phyloP scores from a whole-genome alignment of 2,113 vertebrate species.

The Siniperca chuatsi region DNA sequence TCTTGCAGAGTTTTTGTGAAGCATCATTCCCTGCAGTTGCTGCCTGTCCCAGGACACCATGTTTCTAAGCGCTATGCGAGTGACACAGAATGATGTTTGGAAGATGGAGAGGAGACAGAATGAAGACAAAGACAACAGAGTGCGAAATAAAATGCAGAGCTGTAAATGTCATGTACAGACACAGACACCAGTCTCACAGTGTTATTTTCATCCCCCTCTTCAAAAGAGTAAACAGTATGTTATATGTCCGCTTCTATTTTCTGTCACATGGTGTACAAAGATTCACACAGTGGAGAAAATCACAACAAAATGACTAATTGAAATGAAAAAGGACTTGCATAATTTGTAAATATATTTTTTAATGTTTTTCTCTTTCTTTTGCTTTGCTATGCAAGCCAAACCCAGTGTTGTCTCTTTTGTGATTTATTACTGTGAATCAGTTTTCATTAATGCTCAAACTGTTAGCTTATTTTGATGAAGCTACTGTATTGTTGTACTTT shows the following conservation, averaged over 20 bases:
- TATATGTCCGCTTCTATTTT: conserved; percentile 75
- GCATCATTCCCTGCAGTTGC: conserved; percentile 49
- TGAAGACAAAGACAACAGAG: conserved; percentile 47
- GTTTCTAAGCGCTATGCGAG: conserved; percentile 68
- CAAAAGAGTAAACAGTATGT: conserved; percentile 73
- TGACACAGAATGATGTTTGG: conserved; percentile 62
- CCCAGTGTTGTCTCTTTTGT: conserved; percentile 78
- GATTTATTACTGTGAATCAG: conserved; percentile 82
- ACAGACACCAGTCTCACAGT: conserved; percentile 81
- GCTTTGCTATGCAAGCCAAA: conserved; percentile 87
- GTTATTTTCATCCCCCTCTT: conserved; percentile 70
- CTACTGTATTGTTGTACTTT: conserved; percentile 85
- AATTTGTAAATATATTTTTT: conserved; percentile 85
- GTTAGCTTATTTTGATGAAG: conserved; percentile 78
- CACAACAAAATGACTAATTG: conserved; percentile 68
- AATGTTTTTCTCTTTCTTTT: conserved; percentile 75
- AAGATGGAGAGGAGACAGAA: conserved; percentile 51
- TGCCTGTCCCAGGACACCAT: conserved; percentile 71
- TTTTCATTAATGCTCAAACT: conserved; percentile 78
- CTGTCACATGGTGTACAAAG: conserved; percentile 79
- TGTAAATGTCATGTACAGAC: conserved; percentile 85
- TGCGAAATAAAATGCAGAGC: conserved; percentile 70
- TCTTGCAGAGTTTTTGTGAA: conserved; percentile 78
- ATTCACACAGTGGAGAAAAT: conserved; percentile 73
- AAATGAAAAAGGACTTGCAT: conserved; percentile 81